phyloP scores from a whole-genome alignment of 2,113 vertebrate genomes.

The Scomber japonicus region DNA sequence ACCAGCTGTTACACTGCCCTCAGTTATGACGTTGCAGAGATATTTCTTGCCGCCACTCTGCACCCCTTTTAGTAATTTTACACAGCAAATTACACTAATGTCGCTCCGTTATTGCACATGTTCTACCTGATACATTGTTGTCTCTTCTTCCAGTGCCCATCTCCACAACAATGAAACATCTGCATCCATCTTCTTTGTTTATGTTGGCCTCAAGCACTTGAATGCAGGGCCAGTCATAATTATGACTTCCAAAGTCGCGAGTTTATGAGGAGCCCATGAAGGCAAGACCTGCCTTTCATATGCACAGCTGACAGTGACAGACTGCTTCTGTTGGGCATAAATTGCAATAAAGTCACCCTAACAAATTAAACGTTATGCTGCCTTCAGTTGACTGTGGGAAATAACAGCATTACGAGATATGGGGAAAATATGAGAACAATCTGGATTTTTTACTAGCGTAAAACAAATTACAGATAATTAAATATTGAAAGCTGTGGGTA shows the following conservation, averaged over 20 bases:
- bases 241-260: conserved; percentile 35
- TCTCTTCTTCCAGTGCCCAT: background rate
- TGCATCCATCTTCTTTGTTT: conserved; percentile 43
- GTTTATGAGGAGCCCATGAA: conserved; percentile 53
- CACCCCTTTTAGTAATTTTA: background rate
- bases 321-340: conserved; percentile 40
- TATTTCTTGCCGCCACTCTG: background rate
- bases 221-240: conserved; percentile 44
- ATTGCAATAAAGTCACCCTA: conserved; percentile 31
- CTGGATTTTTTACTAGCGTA: background rate
- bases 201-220: conserved; percentile 28
- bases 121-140: background rate
- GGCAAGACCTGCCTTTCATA: conserved; percentile 42
- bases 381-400: conserved; percentile 35
- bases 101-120: background rate
- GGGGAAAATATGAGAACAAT: background rate
- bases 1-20: conserved; percentile 35
- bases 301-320: conserved; percentile 47
- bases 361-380: conserved; percentile 43
- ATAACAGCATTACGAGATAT: conserved; percentile 22
- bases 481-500: too few relatives aligned
- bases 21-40: conserved; percentile 5
- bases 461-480: too few relatives aligned
- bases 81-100: background rate
- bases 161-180: conserved; percentile 11